phyloP scores from a whole-genome alignment of 2,113 vertebrate species.

The Hippocampus zosterae region DNA sequence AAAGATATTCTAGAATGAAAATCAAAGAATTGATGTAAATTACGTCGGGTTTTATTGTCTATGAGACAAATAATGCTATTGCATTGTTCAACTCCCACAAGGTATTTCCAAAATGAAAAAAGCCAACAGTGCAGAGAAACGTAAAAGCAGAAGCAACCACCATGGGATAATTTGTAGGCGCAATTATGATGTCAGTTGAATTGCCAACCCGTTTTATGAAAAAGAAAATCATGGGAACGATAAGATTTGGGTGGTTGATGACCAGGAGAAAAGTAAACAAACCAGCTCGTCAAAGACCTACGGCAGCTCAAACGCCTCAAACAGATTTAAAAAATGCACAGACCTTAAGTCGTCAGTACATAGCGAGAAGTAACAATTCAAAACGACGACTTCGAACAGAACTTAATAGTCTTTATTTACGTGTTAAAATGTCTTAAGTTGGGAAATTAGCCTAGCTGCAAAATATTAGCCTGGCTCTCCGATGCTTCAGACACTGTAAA shows the following conservation, averaged over 20 bases:
- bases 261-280: slow-evolving; percentile 53
- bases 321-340: neutral
- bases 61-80: neutral
- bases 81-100: neutral
- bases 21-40: neutral
- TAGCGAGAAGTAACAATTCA: neutral
- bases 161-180: neutral
- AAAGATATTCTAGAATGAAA: neutral
- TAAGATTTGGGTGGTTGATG: slow-evolving; percentile 2
- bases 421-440: neutral
- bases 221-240: neutral
- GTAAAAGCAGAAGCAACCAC: slow-evolving; percentile 10
- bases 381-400: neutral
- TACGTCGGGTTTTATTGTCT: neutral
- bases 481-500: neutral
- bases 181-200: neutral
- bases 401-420: neutral
- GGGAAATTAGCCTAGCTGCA: neutral
- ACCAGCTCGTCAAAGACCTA: slow-evolving; percentile 2
- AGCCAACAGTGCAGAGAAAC: neutral
- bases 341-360: neutral
- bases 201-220: neutral
- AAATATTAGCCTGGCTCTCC: neutral
- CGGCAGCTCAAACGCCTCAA: neutral
- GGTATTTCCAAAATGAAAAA: neutral